Conservation (phyloP, 2,888 invertebrate genomes). For the Coleophora deauratella region DNA sequence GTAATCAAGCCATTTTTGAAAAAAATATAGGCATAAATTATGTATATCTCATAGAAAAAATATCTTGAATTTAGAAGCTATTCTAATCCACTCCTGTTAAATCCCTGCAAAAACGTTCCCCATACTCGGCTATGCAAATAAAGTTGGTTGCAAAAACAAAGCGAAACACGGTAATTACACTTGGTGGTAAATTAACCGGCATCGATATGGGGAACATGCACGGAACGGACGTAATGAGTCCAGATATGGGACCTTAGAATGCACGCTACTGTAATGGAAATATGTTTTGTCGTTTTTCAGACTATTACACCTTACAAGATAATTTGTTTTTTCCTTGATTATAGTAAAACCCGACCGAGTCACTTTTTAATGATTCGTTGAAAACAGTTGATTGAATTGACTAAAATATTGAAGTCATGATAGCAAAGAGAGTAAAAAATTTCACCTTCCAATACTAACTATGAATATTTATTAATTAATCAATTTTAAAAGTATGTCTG, state of each 20-base stretch:
- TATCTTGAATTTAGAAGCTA: conserved; percentile 4
- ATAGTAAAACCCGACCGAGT: no score
- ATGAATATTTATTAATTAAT: no score
- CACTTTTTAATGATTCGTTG: no score
- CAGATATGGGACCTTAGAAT: conserved; percentile 45
- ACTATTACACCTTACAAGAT: background rate
- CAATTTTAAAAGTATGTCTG: no score
- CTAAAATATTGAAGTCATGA: no score
- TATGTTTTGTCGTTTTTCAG: background rate
- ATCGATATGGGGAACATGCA: conserved; percentile 59
- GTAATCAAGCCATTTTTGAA: no score
- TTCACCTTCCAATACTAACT: no score
- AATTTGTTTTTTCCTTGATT: background rate
- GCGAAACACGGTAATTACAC: conserved; percentile 69
- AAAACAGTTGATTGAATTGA: no score
- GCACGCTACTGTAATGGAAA: conserved; percentile 41
- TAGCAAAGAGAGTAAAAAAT: no score
- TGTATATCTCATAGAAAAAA: no score
- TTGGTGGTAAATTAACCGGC: conserved; percentile 70
- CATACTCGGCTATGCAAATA: conserved; percentile 66
- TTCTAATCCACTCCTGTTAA: conserved; percentile 31
- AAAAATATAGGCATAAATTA: no score
- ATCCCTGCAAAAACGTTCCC: conserved; percentile 39
- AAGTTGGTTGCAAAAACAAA: conserved; percentile 73
- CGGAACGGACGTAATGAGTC: conserved; percentile 47